Conservation (phyloP, 30 jellyfish, hydroid and myxozoan genomes). For the Catostylus mosaicus region DNA sequence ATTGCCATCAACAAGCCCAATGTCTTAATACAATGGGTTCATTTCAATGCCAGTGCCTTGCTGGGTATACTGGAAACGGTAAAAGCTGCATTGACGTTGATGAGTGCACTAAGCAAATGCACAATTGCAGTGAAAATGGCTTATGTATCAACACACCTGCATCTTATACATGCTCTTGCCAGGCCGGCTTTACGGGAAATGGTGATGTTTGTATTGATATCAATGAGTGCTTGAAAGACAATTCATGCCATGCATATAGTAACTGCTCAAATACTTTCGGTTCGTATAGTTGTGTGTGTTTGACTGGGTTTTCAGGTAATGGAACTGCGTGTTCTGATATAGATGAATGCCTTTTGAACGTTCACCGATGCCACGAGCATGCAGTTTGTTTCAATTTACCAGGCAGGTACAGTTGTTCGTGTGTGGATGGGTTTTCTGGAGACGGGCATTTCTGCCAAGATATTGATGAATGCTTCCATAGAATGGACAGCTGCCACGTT, state of each 20-base stretch:
- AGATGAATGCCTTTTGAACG: slow-evolving; percentile 42
- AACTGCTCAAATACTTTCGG: slow-evolving; percentile 27
- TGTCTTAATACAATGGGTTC: slow-evolving; percentile 55
- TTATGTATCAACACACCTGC: slow-evolving; percentile 57
- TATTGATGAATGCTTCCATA: slow-evolving; percentile 28
- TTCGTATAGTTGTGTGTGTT: slow-evolving; percentile 36
- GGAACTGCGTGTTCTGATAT: slow-evolving; percentile 45
- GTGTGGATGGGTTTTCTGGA: slow-evolving; percentile 77
- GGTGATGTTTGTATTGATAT: slow-evolving; percentile 49
- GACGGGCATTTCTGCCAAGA: slow-evolving; percentile 64
- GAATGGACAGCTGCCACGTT: slow-evolving; percentile 4
- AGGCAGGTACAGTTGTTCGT: slow-evolving; percentile 76
- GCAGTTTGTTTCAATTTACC: slow-evolving; percentile 68
- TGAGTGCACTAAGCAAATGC: slow-evolving; percentile 43
- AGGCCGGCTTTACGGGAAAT: slow-evolving; percentile 53
- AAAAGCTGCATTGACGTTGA: slow-evolving; percentile 48
- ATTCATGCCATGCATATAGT: slow-evolving; percentile 35
- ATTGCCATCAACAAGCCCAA: slow-evolving; percentile 32
- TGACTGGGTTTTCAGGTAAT: slow-evolving; percentile 38
- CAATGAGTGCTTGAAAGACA: slow-evolving; percentile 8
- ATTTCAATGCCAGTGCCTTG: slow-evolving; percentile 58
- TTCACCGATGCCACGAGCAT: slow-evolving; percentile 56
- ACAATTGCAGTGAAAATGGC: slow-evolving; percentile 47
- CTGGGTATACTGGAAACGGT: slow-evolving; percentile 86
- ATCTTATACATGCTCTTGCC: slow-evolving; percentile 63